These are phyloP conservation scores for Phyto melanocephala DNA, from an alignment of 2,888 invertebrate genomes.

Conservation along the genomic window DNA sequence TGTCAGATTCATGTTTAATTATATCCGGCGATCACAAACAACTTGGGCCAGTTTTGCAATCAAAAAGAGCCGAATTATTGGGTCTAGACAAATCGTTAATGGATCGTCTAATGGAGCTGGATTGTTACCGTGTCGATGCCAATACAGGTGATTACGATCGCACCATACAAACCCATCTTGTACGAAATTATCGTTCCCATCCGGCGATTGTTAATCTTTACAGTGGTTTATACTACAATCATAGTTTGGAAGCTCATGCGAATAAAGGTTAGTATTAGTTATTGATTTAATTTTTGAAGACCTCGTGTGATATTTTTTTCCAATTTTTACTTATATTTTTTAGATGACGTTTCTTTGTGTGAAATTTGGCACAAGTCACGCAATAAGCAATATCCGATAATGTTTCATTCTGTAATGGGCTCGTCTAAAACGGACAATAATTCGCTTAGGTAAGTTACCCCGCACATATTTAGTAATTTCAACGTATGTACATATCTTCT, in stretches of 20 bases:
- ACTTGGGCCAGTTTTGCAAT: slow-evolving; percentile 83
- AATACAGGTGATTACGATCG: slow-evolving; percentile 79
- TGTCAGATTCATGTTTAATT: slow-evolving; percentile 22
- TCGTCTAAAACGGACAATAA: slow-evolving; percentile 71
- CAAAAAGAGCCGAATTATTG: slow-evolving; percentile 71
- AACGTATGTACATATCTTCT: too few relatives aligned
- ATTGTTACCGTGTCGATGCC: slow-evolving; percentile 76
- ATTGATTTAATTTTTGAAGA: too few relatives aligned
- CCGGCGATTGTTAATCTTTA: slow-evolving; percentile 83
- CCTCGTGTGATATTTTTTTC: neutral
- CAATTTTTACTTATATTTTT: slow-evolving; percentile 8
- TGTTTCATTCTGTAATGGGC: slow-evolving; percentile 82
- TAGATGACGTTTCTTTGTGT: slow-evolving; percentile 68
- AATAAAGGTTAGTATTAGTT: slow-evolving; percentile 61
- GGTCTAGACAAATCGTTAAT: slow-evolving; percentile 81
- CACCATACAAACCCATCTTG: slow-evolving; percentile 85
- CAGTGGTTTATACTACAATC: slow-evolving; percentile 86
- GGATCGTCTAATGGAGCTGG: slow-evolving; percentile 83
- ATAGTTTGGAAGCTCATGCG: slow-evolving; percentile 80
- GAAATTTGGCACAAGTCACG: slow-evolving; percentile 78
- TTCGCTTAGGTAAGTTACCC: slow-evolving; percentile 68
- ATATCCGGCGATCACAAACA: slow-evolving; percentile 85
- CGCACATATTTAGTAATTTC: too few relatives aligned
- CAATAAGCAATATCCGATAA: slow-evolving; percentile 80
- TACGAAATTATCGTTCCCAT: slow-evolving; percentile 87